Evolutionary conservation across 2,888 invertebrate genomes (phyloP), one percentile per base, ranked within the genome.

Genomic region (Sesia bembeciformis): DNA sequence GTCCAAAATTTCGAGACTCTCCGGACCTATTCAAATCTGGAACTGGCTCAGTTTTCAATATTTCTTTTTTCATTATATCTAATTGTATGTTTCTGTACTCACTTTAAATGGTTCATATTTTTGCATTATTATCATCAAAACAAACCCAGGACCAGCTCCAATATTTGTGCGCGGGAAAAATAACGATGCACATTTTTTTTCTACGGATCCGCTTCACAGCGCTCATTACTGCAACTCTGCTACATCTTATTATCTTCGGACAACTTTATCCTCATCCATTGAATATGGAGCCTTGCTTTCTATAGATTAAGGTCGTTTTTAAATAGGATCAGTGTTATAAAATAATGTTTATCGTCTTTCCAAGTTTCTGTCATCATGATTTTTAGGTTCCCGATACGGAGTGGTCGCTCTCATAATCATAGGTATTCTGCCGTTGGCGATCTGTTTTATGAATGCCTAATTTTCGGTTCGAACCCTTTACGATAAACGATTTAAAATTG

Each of bases 381-480:
- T 76, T 80, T 80, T 72, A 75, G 74, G 72, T 67, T 72, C 74
- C 74, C 69, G 72, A 76, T 77, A 78, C 70, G 74, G 72, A 70
- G 65, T 71, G 65, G 64, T 61, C 62, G 60, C 68, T 71, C 60
- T 66, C 76, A 77, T 84, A 85, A 86, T 83, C 81, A 84, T 84
- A 84, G 83, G 68, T 70, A 79, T 83, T 80, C 68, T 60, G 73
- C 71, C 70, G 63, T 64, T 62, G 69, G 78, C 74, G 79, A 78
- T 81, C 73, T 78, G 70, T 74, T 84, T 84, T 81, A 83, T 80
- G 79, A 78, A 75, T 74, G 65, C 72, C 63, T 83, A 84, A 81
- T 84, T 79, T 79, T 53, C 70, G 78, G 70, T 68, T 70, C 57
- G 54, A 61, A 60, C 56, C 57, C n/a, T 52, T 57, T 58, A 64